A percentile compares a stretch with the other conserved stretches of the same genome.
Conservation (phyloP, 2,888 invertebrate genomes). For the Drosophila falleni region DNA sequence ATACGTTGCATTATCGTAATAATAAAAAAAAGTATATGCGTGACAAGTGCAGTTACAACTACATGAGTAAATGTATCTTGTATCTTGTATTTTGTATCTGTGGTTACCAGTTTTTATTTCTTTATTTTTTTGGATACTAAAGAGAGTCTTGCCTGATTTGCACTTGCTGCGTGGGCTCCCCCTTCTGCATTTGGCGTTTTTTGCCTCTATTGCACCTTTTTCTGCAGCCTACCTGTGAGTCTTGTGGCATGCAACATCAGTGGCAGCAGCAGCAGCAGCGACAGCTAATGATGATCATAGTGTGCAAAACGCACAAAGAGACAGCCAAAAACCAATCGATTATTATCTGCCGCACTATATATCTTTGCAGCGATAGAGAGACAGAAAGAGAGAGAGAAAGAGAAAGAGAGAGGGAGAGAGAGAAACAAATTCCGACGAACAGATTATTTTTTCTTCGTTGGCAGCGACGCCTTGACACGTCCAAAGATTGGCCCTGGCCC, state of each 20-base stretch:
- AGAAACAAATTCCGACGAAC: constrained; percentile 74
- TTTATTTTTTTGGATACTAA: constrained; percentile 13
- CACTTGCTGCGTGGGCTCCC: constrained; percentile 69
- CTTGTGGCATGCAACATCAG: constrained; percentile 35
- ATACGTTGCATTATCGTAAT: background rate
- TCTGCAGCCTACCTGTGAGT: constrained; percentile 36
- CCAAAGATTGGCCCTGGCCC: constrained; percentile 52
- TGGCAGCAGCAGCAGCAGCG: constrained; percentile 21
- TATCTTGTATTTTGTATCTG: constrained; percentile 5
- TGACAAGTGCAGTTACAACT: constrained; percentile 31
- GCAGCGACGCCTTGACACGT: constrained; percentile 72
- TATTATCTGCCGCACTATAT: constrained; percentile 77
- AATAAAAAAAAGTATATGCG: constrained; percentile 5
- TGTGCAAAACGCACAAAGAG: constrained; percentile 73
- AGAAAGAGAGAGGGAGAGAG: constrained; percentile 21
- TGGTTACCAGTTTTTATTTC: constrained; percentile 23
- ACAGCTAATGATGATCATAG: constrained; percentile 78
- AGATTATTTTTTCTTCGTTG: constrained; percentile 78
- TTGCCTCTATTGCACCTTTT: constrained; percentile 52
- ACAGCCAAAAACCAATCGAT: constrained; percentile 81
- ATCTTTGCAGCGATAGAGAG: constrained; percentile 41
- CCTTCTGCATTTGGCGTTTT: constrained; percentile 15
- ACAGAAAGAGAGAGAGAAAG: constrained; percentile 1
- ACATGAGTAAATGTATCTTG: constrained; percentile 30
- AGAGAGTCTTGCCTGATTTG: constrained; percentile 51